These are phyloP conservation scores for Eueides isabella DNA, from an alignment of 1,140 invertebrate genomes.

Conservation along the genomic window DNA sequence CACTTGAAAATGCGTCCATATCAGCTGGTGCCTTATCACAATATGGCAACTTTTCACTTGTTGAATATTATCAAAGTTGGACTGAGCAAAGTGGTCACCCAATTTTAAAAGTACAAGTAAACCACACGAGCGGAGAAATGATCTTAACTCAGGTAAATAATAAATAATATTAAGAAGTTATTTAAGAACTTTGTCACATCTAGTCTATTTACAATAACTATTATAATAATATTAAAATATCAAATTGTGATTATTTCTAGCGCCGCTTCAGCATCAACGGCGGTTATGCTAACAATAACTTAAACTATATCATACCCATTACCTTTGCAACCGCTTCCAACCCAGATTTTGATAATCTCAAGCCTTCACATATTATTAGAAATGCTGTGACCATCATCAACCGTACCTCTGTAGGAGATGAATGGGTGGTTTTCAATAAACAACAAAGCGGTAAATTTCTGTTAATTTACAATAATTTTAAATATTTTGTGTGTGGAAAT, in stretches of 20 bases:
- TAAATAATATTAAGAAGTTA: too few species aligned
- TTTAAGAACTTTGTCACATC: too few species aligned
- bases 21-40: constrained; percentile 51
- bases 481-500: neutral
- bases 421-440: constrained; percentile 85
- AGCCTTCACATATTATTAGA: constrained; percentile 58
- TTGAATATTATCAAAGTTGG: constrained; percentile 81
- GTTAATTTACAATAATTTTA: constrained; percentile 1
- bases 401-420: constrained; percentile 52
- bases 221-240: neutral
- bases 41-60: constrained; percentile 64
- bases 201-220: neutral
- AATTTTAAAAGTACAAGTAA: constrained; percentile 76
- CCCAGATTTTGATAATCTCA: constrained; percentile 76
- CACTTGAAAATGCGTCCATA: constrained; percentile 82
- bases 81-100: constrained; percentile 81
- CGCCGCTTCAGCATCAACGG: constrained; percentile 71
- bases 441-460: constrained; percentile 80
- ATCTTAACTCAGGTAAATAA: constrained; percentile 78
- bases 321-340: constrained; percentile 76
- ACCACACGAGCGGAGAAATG: constrained; percentile 75
- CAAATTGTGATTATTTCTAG: constrained; percentile 43
- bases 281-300: constrained; percentile 50
- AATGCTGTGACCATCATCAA: constrained; percentile 50
- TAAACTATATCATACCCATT: constrained; percentile 82